Percentiles rank a stretch among this genome's conserved stretches.
phyloP scores from a whole-genome alignment of 2,113 vertebrate genomes.

The Apaloderma vittatum region DNA sequence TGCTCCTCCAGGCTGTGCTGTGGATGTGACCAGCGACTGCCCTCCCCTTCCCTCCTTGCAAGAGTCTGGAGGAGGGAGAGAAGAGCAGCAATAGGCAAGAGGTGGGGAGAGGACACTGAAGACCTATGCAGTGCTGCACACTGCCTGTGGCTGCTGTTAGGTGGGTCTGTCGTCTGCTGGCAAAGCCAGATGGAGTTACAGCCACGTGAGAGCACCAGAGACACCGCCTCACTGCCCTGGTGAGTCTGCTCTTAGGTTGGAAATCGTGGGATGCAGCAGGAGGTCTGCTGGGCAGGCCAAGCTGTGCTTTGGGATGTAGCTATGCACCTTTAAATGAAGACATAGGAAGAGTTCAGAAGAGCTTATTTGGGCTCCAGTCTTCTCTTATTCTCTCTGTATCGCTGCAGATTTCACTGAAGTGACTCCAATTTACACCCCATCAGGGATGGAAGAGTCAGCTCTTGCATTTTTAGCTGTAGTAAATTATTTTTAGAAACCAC shows the following conservation, averaged over 20 bases:
- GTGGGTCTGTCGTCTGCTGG: not conserved
- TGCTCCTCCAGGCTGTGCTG: not conserved
- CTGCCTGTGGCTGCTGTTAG: not conserved
- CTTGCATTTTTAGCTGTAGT: constrained; percentile 16
- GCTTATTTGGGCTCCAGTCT: not conserved
- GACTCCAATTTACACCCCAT: constrained; percentile 28
- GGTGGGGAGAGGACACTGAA: not conserved
- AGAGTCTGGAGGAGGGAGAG: not conserved
- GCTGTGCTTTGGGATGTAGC: not conserved
- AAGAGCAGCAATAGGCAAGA: not conserved
- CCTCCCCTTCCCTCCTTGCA: not conserved
- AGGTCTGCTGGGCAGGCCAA: not conserved
- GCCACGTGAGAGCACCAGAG: not conserved
- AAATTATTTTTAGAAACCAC: constrained; percentile 60
- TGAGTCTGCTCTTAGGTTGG: not conserved
- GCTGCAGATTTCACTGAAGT: not conserved
- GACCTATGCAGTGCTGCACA: not conserved
- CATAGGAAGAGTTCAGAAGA: not conserved
- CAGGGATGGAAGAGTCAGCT: not conserved
- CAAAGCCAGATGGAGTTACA: not conserved
- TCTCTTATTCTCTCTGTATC: not conserved
- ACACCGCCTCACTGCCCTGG: fast-evolving
- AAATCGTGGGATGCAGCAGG: fast-evolving
- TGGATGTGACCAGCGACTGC: not conserved
- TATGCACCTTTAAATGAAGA: not conserved